A percentile compares a stretch with the other conserved stretches of the same genome.
phyloP scores from a whole-genome alignment of 2,888 invertebrate species.

The Dicycla oo region DNA sequence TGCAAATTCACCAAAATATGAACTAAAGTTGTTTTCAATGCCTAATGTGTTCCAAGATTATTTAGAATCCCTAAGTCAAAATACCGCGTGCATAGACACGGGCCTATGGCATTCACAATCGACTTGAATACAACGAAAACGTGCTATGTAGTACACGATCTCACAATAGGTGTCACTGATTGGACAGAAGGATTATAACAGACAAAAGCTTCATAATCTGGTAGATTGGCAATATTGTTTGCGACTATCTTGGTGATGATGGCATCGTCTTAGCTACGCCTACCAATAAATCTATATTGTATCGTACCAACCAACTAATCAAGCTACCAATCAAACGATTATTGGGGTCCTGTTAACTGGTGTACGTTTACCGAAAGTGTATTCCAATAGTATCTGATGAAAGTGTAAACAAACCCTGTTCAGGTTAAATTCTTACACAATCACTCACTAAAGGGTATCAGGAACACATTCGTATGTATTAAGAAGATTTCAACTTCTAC shows the following conservation, averaged over 20 bases:
- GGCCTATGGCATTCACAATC: background rate
- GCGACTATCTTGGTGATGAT: background rate
- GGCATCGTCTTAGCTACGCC: background rate
- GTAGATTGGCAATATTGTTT: slow-evolving; percentile 27
- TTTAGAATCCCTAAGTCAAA: background rate
- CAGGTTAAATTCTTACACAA: too few species aligned
- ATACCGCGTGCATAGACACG: background rate
- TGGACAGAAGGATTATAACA: slow-evolving; percentile 21
- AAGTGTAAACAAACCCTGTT: too few species aligned
- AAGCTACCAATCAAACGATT: background rate
- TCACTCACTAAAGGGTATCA: too few species aligned
- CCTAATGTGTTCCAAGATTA: too few species aligned
- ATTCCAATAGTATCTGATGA: too few species aligned
- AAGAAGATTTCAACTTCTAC: too few species aligned
- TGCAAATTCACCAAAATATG: too few species aligned
- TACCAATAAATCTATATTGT: background rate
- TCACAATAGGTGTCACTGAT: slow-evolving; percentile 27
- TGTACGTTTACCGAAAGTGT: background rate
- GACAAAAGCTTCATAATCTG: slow-evolving; percentile 6
- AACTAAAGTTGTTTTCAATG: too few species aligned
- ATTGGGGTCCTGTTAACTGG: background rate
- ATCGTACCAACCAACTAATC: background rate
- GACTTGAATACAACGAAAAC: slow-evolving; percentile 6
- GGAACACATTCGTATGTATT: too few species aligned
- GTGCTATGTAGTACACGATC: background rate